phyloP scores from a whole-genome alignment of 2,888 invertebrate species.

The Pseudanteris insignis region DNA sequence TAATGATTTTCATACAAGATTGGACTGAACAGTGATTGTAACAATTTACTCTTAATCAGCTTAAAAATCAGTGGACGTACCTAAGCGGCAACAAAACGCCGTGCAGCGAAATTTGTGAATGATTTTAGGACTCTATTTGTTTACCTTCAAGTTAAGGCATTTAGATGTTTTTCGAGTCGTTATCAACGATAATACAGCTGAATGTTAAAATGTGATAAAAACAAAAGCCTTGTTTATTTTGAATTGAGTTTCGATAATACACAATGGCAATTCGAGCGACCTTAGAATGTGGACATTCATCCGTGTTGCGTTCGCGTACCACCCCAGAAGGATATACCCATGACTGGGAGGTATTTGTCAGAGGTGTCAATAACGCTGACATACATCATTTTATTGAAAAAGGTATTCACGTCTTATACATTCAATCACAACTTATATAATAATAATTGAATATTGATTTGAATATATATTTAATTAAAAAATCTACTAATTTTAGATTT shows the following conservation, averaged over 20 bases:
- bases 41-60: no score
- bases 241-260: no score
- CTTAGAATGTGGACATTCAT: constrained; percentile 93
- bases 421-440: no score
- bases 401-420: constrained; percentile 6
- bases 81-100: neutral
- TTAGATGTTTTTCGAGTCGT: no score
- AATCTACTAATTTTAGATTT: no score
- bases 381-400: constrained; percentile 80
- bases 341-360: constrained; percentile 96
- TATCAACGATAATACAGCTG: no score
- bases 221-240: no score
- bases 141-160: neutral
- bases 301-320: constrained; percentile 80
- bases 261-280: constrained; percentile 79
- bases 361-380: constrained; percentile 86
- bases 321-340: constrained; percentile 94
- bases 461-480: no score
- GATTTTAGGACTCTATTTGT: neutral
- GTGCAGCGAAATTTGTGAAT: neutral
- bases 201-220: no score
- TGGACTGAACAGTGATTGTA: constrained; percentile 1
- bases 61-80: neutral
- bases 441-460: no score
- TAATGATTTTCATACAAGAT: constrained; percentile 12